Evolutionary conservation across 2,797 vertebrate genomes (phyloP).

Genomic region (Gambelia wislizenii): DNA sequence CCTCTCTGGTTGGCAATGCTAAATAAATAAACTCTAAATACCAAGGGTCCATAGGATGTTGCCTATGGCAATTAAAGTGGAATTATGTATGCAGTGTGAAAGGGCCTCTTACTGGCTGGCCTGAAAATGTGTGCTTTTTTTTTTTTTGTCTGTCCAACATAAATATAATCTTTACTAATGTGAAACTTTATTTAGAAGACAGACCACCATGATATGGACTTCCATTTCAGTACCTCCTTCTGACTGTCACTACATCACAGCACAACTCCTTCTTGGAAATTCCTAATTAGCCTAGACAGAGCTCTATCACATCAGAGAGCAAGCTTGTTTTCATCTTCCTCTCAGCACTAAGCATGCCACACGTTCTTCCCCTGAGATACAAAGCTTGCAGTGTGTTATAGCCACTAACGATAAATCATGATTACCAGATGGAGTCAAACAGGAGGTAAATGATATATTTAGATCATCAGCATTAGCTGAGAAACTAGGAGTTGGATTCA

Average conservation of each 20-base stretch:
- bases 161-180: constrained; percentile 1
- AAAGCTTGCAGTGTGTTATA: neutral
- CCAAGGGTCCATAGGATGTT: too few species aligned
- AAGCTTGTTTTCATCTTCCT: constrained; percentile 23
- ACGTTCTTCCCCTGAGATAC: constrained; percentile 23
- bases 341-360: neutral
- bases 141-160: neutral
- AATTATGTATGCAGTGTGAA: neutral
- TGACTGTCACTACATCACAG: constrained; percentile 8
- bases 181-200: constrained; percentile 20
- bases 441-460: neutral
- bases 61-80: too few species aligned
- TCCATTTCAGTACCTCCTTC: constrained; percentile 30
- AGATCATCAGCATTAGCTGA: neutral
- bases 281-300: constrained; percentile 1
- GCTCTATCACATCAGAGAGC: neutral
- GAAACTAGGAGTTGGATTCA: neutral
- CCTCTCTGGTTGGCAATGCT: too few species aligned
- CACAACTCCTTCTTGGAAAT: neutral
- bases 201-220: neutral
- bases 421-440: neutral
- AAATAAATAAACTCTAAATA: too few species aligned
- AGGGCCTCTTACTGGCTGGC: neutral
- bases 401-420: neutral
- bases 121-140: neutral